These are phyloP conservation scores for Pachycephala philippinensis DNA, from an alignment of 2,113 vertebrate genomes.

Conservation along the genomic window DNA sequence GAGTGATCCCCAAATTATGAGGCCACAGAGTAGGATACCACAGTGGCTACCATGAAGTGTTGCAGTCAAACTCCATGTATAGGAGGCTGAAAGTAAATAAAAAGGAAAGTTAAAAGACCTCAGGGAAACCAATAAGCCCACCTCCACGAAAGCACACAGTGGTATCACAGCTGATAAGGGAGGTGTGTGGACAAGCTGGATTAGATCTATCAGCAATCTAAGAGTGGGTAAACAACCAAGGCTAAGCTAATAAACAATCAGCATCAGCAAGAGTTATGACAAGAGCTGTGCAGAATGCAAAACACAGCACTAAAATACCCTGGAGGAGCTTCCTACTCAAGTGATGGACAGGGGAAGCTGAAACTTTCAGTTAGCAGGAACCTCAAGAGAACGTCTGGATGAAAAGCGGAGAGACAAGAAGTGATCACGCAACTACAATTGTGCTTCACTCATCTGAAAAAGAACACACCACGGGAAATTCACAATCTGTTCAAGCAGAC, in stretches of 20 bases:
- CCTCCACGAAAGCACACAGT: neutral
- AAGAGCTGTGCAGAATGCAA: neutral
- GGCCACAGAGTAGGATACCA: neutral
- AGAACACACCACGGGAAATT: neutral
- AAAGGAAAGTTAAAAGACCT: neutral
- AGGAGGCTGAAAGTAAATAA: neutral
- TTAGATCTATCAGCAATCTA: neutral
- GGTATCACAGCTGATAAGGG: neutral
- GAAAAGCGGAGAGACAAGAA: neutral
- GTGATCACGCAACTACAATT: rapidly evolving
- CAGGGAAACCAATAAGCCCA: neutral
- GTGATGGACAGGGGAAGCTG: neutral
- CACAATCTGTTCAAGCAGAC: neutral
- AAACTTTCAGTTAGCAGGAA: neutral
- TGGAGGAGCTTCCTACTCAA: neutral
- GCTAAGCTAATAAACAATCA: neutral
- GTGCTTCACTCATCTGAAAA: neutral
- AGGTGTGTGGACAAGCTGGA: neutral
- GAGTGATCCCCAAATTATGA: neutral
- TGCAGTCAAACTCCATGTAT: neutral
- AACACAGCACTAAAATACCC: neutral
- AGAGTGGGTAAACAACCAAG: neutral
- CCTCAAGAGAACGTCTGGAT: neutral
- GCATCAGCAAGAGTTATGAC: neutral
- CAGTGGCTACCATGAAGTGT: rapidly evolving